phyloP scores from a whole-genome alignment of 2,888 invertebrate genomes.

The Nineta flava region DNA sequence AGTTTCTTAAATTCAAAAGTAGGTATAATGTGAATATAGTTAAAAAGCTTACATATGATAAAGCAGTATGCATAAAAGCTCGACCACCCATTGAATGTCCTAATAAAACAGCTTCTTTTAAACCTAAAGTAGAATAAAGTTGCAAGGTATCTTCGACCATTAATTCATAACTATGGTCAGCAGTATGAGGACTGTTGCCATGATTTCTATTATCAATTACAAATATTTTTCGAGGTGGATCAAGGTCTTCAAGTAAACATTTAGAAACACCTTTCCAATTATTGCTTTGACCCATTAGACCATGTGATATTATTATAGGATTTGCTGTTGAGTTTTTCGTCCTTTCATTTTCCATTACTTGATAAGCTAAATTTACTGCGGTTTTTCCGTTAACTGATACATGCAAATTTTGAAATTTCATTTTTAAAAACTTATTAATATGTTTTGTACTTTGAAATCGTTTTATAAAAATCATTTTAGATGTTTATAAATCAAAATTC shows the following conservation, averaged over 20 bases:
- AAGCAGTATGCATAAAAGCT: conserved; percentile 69
- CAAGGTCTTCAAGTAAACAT: conserved; percentile 43
- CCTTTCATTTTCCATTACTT: background rate
- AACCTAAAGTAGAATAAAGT: conserved; percentile 43
- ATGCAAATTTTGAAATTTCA: too few relatives aligned
- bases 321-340: conserved; percentile 17
- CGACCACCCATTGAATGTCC: conserved; percentile 98
- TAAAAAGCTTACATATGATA: conserved; percentile 40
- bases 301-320: conserved; percentile 76
- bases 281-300: conserved; percentile 69
- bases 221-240: conserved; percentile 52
- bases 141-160: conserved; percentile 59
- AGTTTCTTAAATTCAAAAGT: too few relatives aligned
- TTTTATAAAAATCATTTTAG: too few relatives aligned
- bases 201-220: conserved; percentile 87
- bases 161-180: conserved; percentile 52
- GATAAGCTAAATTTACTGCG: background rate
- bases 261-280: conserved; percentile 78
- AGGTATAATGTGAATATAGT: too few relatives aligned
- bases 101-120: conserved; percentile 50
- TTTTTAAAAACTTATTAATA: too few relatives aligned
- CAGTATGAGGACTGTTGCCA: conserved; percentile 76
- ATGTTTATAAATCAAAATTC: too few relatives aligned
- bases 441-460: too few relatives aligned
- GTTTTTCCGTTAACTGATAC: too few relatives aligned